These are phyloP conservation scores for Pachliopta kotzebuea DNA, from an alignment of 2,888 invertebrate genomes.

Conservation along the genomic window DNA sequence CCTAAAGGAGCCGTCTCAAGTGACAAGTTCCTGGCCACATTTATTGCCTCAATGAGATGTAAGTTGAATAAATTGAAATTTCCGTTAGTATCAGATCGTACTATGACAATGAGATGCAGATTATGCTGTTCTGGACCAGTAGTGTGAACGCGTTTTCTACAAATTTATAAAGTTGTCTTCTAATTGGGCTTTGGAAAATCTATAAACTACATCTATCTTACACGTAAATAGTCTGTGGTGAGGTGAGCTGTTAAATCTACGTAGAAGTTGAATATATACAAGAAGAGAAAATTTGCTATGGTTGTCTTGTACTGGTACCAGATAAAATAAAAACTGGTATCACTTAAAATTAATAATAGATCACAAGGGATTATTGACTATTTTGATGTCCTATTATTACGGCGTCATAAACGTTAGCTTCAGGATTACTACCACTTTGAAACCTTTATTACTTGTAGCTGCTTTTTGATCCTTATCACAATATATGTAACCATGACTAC, in stretches of 20 bases:
- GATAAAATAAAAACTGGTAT: too few species aligned
- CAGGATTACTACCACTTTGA: too few species aligned
- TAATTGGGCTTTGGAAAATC: background rate
- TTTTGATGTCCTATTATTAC: too few species aligned
- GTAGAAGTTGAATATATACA: too few species aligned
- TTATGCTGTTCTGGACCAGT: slow-evolving; percentile 28
- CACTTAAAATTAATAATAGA: too few species aligned
- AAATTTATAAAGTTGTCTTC: background rate
- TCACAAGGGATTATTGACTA: too few species aligned
- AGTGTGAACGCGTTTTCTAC: slow-evolving; percentile 4
- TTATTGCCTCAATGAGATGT: slow-evolving; percentile 57
- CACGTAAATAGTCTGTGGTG: too few species aligned
- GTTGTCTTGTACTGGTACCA: too few species aligned
- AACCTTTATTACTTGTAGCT: too few species aligned
- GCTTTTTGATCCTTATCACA: background rate
- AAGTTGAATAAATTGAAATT: slow-evolving; percentile 64
- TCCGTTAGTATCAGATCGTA: slow-evolving; percentile 57
- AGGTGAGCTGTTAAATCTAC: too few species aligned
- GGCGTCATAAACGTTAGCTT: too few species aligned
- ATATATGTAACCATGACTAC: background rate
- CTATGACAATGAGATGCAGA: slow-evolving; percentile 34
- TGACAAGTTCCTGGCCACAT: slow-evolving; percentile 60
- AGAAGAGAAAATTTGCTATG: too few species aligned
- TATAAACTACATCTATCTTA: background rate
- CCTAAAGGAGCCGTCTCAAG: slow-evolving; percentile 47